Evolutionary conservation across 1,140 invertebrate genomes (phyloP).

Genomic region (Brachionus sp.): DNA sequence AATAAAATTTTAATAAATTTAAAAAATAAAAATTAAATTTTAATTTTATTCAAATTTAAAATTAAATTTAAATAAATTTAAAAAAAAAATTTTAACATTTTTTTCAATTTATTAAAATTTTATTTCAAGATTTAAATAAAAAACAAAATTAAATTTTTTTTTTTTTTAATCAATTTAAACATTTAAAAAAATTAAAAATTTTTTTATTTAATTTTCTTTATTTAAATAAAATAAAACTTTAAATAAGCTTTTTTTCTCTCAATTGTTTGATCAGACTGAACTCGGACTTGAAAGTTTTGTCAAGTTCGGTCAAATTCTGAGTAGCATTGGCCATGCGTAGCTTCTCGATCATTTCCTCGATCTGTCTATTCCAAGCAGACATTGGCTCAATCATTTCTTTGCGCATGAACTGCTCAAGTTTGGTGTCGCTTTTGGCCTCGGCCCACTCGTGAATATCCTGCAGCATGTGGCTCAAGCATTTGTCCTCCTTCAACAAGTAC

Average conservation of each 20-base stretch:
- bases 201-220: neutral
- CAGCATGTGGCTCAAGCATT: neutral
- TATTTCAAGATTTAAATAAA: too few species aligned
- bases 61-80: too few species aligned
- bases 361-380: neutral
- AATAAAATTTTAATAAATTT: too few species aligned
- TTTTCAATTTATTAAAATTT: too few species aligned
- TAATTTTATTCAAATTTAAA: too few species aligned
- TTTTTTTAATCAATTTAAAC: too few species aligned
- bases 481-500: neutral
- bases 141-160: too few species aligned
- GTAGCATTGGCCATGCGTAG: neutral
- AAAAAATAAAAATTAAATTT: too few species aligned
- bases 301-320: neutral
- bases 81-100: too few species aligned
- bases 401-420: neutral
- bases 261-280: neutral
- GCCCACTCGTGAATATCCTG: neutral
- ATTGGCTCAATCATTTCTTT: neutral
- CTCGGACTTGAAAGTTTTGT: constrained; percentile 4
- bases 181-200: neutral
- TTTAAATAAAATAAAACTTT: neutral
- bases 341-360: neutral
- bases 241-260: neutral
- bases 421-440: neutral